Evolutionary conservation across 2,113 vertebrate species (phyloP).

Genomic region (Verasper variegatus): DNA sequence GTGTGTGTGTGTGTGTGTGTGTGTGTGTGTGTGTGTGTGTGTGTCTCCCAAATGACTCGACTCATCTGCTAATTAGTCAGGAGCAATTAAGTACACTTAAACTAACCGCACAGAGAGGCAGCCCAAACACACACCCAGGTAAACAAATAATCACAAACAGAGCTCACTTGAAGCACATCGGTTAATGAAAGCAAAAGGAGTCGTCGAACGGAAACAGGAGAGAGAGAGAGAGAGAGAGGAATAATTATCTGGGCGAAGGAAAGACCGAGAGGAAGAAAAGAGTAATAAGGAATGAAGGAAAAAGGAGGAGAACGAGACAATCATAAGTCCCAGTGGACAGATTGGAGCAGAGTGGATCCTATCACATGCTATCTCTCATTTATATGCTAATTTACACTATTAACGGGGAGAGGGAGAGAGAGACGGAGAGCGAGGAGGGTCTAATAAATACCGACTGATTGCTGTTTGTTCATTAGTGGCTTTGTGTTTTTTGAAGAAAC

Average conservation of each 20-base stretch:
- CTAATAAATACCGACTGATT: constrained; percentile 66
- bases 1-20: constrained; percentile 2
- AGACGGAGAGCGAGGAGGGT: constrained; percentile 32
- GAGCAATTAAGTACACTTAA: constrained; percentile 74
- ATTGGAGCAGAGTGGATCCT: constrained; percentile 73
- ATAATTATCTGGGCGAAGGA: constrained; percentile 3
- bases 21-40: constrained; percentile 11
- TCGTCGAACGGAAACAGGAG: constrained; percentile 16
- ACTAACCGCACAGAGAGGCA: constrained; percentile 63
- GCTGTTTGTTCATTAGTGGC: constrained; percentile 67
- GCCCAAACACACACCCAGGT: constrained; percentile 57
- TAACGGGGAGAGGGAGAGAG: constrained; percentile 51
- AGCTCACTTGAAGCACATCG: constrained; percentile 43
- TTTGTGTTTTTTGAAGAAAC: constrained; percentile 44
- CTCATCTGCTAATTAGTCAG: constrained; percentile 78
- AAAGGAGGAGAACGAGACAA: constrained; percentile 64
- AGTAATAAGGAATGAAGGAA: constrained; percentile 51
- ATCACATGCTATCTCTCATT: constrained; percentile 77
- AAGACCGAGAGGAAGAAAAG: constrained; percentile 4
- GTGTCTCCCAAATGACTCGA: constrained; percentile 64
- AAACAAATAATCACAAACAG: constrained; percentile 67
- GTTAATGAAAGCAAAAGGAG: constrained; percentile 37
- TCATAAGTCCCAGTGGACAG: constrained; percentile 75
- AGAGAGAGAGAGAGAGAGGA: constrained; percentile 22
- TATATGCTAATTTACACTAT: constrained; percentile 81